phyloP scores from a whole-genome alignment of 1,140 invertebrate species.

The Helicoverpa zea region DNA sequence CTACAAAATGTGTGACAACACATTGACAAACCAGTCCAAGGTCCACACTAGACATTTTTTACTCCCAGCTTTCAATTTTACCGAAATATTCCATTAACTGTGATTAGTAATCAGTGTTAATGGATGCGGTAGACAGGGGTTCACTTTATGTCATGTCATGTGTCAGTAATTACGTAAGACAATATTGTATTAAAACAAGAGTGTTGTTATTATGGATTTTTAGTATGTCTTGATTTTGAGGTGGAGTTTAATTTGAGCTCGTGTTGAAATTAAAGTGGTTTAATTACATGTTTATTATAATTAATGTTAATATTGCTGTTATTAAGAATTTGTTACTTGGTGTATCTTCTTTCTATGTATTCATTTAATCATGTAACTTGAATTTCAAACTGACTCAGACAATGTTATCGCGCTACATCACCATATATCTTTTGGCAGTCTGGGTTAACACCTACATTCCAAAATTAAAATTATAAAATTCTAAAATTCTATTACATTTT shows the following conservation, averaged over 20 bases:
- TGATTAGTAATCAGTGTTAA: conserved; percentile 65
- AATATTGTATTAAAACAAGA: conserved; percentile 49
- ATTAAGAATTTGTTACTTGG: too few species aligned
- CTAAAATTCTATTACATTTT: neutral
- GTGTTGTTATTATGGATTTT: conserved; percentile 3
- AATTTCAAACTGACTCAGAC: too few species aligned
- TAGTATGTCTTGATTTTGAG: neutral
- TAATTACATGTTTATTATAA: too few species aligned
- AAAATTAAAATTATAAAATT: neutral
- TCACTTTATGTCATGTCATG: conserved; percentile 57
- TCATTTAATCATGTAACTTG: too few species aligned
- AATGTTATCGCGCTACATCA: too few species aligned
- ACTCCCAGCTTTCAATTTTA: conserved; percentile 50
- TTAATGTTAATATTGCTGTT: too few species aligned
- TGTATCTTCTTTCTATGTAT: too few species aligned
- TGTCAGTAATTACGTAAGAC: conserved; percentile 56
- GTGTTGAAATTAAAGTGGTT: neutral
- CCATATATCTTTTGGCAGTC: too few species aligned
- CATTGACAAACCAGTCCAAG: neutral
- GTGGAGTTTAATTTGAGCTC: neutral
- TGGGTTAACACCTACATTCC: too few species aligned
- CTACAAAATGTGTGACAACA: neutral
- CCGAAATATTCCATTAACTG: conserved; percentile 58
- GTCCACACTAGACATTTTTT: conserved; percentile 7
- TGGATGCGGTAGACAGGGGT: conserved; percentile 52